Evolutionary conservation across 2,797 vertebrate species (phyloP).

Genomic region (Gastrophryne carolinensis): DNA sequence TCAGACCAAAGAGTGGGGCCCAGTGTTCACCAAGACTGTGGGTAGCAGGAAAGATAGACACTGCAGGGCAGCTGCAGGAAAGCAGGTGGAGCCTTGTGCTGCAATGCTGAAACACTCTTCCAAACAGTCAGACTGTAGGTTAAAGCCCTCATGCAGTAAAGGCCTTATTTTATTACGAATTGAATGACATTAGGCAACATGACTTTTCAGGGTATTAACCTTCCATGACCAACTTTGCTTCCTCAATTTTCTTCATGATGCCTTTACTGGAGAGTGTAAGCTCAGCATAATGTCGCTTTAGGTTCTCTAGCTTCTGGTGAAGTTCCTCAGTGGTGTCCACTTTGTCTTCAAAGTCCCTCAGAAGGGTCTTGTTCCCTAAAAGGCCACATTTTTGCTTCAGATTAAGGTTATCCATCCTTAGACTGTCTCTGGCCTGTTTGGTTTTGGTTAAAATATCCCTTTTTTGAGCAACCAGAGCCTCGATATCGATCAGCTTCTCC

Average conservation of each 20-base stretch:
- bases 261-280: conserved; percentile 58
- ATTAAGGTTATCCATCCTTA: conserved; percentile 64
- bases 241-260: conserved; percentile 63
- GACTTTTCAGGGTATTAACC: not conserved
- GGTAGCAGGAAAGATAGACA: too few relatives aligned
- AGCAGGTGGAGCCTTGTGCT: too few relatives aligned
- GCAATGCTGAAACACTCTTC: too few relatives aligned
- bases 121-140: too few relatives aligned
- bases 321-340: conserved; percentile 58
- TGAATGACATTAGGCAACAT: too few relatives aligned
- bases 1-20: too few relatives aligned
- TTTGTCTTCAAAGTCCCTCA: conserved; percentile 75
- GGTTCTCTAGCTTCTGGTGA: conserved; percentile 60
- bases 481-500: conserved; percentile 59
- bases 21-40: too few relatives aligned
- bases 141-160: too few relatives aligned
- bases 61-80: too few relatives aligned
- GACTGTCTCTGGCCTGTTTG: conserved; percentile 63
- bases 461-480: conserved; percentile 59
- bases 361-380: conserved; percentile 69
- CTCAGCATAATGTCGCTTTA: conserved; percentile 62
- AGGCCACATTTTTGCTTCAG: conserved; percentile 69
- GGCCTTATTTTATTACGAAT: too few relatives aligned
- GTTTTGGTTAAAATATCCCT: conserved; percentile 64
- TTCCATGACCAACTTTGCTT: conserved; percentile 43